Evolutionary conservation across 2,113 vertebrate genomes (phyloP).

Genomic region (Sitta europaea): DNA sequence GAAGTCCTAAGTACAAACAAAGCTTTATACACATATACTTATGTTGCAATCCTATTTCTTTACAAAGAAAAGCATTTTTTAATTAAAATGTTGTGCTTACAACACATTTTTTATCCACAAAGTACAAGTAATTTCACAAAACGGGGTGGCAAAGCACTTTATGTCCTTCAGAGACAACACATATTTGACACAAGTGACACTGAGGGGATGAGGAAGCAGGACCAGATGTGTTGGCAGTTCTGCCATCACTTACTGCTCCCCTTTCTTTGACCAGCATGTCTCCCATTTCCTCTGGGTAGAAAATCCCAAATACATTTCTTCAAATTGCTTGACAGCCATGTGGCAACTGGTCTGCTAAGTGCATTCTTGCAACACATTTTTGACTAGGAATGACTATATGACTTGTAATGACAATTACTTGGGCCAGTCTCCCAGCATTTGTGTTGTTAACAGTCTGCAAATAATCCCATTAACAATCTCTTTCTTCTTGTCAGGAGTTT

Average conservation of each 20-base stretch:
- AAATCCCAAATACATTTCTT: neutral
- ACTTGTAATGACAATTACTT: neutral
- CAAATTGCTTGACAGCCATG: neutral
- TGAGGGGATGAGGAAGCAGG: neutral
- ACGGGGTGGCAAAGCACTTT: neutral
- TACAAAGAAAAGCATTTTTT: neutral
- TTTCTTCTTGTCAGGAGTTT: neutral
- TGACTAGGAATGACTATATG: neutral
- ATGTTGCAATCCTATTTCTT: neutral
- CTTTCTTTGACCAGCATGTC: neutral
- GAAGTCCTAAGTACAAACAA: neutral
- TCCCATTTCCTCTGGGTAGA: neutral
- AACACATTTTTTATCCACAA: neutral
- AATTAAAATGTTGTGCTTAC: neutral
- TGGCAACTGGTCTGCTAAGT: neutral
- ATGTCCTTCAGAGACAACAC: neutral
- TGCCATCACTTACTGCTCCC: neutral
- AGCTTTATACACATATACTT: neutral
- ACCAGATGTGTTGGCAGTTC: neutral
- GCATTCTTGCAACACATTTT: neutral
- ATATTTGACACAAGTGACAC: neutral
- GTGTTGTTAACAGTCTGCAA: neutral
- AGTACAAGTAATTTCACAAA: neutral
- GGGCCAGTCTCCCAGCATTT: neutral
- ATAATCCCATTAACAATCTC: neutral